These are phyloP conservation scores for Perodicticus potto DNA, from an alignment of 2,797 vertebrate species.

Conservation along the genomic window DNA sequence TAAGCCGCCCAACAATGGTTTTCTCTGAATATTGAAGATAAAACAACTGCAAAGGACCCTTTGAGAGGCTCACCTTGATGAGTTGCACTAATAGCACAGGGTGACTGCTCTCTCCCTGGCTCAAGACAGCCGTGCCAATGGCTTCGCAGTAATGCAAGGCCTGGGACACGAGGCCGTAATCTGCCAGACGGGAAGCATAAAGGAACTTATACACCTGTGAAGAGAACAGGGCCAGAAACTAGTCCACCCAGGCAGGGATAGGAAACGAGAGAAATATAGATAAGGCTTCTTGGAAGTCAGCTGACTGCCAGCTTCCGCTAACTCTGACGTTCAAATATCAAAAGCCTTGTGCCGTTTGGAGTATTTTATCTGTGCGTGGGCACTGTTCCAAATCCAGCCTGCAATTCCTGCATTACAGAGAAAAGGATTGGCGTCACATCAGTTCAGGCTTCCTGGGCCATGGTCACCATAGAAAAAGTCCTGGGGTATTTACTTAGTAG, in stretches of 20 bases:
- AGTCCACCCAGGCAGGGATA: background rate
- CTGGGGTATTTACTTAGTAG: background rate
- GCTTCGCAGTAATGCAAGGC: constrained; percentile 96
- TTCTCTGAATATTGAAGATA: constrained; percentile 68
- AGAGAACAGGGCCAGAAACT: constrained; percentile 12
- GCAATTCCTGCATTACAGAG: background rate
- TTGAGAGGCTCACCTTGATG: constrained; percentile 89
- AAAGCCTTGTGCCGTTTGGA: constrained; percentile 36
- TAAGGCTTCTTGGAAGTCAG: constrained; percentile 70
- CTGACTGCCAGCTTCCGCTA: constrained; percentile 38
- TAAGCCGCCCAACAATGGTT: constrained; percentile 3
- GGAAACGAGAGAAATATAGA: background rate
- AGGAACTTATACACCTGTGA: constrained; percentile 94
- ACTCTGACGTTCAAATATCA: constrained; percentile 38
- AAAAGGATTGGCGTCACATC: background rate
- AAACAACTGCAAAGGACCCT: constrained; percentile 54
- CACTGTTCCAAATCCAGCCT: constrained; percentile 48
- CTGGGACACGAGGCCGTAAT: constrained; percentile 92
- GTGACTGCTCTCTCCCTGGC: constrained; percentile 81
- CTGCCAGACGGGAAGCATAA: constrained; percentile 93
- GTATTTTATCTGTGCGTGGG: background rate
- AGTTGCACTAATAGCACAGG: constrained; percentile 90
- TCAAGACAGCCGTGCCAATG: constrained; percentile 88
- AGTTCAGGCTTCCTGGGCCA: background rate
- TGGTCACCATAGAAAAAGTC: background rate